Conservation (phyloP, 2,888 invertebrate species). For the Meteorus colon region DNA sequence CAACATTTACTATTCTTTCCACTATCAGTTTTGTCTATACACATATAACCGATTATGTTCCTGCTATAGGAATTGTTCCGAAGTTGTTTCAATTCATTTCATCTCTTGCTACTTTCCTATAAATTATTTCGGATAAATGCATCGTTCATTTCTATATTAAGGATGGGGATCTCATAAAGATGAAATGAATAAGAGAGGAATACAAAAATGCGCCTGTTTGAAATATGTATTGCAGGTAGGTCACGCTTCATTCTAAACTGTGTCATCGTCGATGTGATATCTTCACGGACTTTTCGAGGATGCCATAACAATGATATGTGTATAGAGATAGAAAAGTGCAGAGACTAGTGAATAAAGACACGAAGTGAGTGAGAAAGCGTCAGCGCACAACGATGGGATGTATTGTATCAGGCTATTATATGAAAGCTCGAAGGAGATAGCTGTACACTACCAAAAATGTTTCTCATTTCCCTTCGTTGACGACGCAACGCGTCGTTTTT, state of each 20-base stretch:
- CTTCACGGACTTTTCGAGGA: conserved; percentile 24
- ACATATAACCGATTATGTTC: conserved; percentile 3
- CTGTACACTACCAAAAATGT: neutral
- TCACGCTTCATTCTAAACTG: conserved; percentile 49
- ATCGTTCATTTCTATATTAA: too few relatives aligned
- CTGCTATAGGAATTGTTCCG: too few relatives aligned
- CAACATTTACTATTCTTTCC: neutral
- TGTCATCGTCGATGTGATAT: conserved; percentile 46
- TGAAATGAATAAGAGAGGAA: neutral
- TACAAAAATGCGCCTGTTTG: neutral
- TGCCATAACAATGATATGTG: neutral
- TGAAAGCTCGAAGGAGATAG: neutral
- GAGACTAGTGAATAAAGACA: conserved; percentile 7
- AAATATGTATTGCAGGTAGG: conserved; percentile 46
- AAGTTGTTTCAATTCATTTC: too few relatives aligned
- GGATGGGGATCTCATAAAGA: too few relatives aligned
- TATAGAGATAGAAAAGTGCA: neutral
- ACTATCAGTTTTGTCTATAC: neutral
- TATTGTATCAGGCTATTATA: neutral
- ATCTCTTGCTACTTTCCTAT: too few relatives aligned
- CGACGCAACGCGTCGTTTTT: neutral
- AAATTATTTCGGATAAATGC: too few relatives aligned
- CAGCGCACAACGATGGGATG: neutral
- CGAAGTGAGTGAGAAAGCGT: conserved; percentile 19
- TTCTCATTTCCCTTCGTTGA: neutral